Conservation (phyloP, 2,113 vertebrate genomes). For the Pithys albifrons region DNA sequence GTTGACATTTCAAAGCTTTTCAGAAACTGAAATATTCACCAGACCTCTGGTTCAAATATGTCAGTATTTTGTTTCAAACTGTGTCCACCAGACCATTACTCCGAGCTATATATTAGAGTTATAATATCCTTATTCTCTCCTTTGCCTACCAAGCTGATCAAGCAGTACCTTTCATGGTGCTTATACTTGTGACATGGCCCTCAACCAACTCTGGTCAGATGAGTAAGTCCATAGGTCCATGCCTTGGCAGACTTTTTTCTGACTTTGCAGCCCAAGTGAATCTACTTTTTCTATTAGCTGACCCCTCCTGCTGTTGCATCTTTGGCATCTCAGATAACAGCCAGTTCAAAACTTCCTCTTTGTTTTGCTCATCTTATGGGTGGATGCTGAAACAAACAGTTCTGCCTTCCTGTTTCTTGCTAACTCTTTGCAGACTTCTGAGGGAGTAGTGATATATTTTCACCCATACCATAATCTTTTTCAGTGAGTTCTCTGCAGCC, state of each 20-base stretch:
- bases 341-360: background rate
- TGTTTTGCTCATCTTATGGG: background rate
- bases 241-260: background rate
- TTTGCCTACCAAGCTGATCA: background rate
- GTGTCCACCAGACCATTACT: background rate
- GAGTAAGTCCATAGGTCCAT: background rate
- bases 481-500: background rate
- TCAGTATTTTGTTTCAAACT: background rate
- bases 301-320: background rate
- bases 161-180: background rate
- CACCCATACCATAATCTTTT: background rate
- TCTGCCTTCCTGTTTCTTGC: background rate
- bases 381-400: background rate
- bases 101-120: background rate
- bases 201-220: accelerated
- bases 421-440: background rate
- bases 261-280: background rate
- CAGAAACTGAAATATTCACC: background rate
- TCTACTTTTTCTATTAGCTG: background rate
- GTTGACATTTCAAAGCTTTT: background rate
- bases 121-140: background rate
- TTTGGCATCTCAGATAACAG: background rate
- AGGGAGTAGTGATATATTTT: background rate
- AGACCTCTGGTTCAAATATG: background rate
- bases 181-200: background rate